phyloP scores from a whole-genome alignment of 64 coral and sea anemone species.

The Actinia equina region DNA sequence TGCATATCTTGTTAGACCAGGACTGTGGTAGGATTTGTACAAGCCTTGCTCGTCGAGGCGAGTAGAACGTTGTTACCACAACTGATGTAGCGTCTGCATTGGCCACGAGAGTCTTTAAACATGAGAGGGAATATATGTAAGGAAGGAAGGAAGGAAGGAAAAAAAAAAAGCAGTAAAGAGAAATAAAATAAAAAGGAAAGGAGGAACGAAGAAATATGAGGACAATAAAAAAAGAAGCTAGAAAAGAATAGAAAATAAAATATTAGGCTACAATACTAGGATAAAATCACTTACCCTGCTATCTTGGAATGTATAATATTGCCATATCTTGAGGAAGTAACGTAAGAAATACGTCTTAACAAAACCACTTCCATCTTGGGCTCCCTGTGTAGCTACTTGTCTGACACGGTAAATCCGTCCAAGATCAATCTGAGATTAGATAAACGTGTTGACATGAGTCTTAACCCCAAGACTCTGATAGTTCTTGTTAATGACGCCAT shows the following conservation, averaged over 20 bases:
- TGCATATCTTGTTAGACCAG: conserved; percentile 13
- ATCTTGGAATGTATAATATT: not conserved
- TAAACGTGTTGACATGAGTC: not conserved
- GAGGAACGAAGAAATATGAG: too few relatives aligned
- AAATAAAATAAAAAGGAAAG: too few relatives aligned
- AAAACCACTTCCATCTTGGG: conserved; percentile 33
- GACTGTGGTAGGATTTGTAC: not conserved
- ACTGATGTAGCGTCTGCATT: conserved; percentile 28
- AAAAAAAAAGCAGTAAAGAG: not conserved
- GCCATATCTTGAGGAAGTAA: not conserved
- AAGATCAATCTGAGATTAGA: conserved; percentile 23
- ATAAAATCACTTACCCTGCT: not conserved
- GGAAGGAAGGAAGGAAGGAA: not conserved
- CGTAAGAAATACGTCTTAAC: conserved; percentile 29
- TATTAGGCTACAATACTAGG: not conserved
- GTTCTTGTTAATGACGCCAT: too few relatives aligned
- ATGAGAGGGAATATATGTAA: not conserved
- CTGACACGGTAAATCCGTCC: not conserved
- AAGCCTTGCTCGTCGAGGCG: not conserved
- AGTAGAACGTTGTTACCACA: conserved; percentile 6
- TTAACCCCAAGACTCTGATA: too few relatives aligned
- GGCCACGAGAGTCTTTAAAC: conserved; percentile 27
- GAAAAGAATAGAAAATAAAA: not conserved
- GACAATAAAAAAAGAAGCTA: too few relatives aligned
- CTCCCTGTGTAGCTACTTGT: conserved; percentile 11